Evolutionary conservation across 2,888 invertebrate species (phyloP).

Genomic region (Ametastegia equiseti): DNA sequence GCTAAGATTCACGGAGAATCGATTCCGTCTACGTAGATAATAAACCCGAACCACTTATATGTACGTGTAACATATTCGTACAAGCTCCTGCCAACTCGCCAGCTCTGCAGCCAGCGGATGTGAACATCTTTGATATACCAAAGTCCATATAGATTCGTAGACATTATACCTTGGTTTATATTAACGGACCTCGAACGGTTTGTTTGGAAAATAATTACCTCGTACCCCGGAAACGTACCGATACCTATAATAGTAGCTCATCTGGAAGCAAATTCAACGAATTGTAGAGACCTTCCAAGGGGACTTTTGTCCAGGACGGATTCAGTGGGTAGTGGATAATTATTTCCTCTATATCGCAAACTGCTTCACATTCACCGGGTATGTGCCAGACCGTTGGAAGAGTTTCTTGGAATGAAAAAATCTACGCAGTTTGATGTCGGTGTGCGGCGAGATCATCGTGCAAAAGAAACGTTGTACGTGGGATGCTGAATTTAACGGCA

Average conservation of each 20-base stretch:
- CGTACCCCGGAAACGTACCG: neutral
- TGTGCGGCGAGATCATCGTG: neutral
- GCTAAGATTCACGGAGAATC: neutral
- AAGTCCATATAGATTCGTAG: neutral
- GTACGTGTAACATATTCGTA: neutral
- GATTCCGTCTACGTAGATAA: neutral
- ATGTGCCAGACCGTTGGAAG: neutral
- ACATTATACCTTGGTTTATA: neutral
- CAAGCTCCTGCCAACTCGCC: no score
- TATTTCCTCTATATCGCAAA: neutral
- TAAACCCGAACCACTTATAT: neutral
- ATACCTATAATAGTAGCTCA: neutral
- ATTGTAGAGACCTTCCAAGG: neutral
- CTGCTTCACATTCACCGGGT: neutral
- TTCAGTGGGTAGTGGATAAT: neutral
- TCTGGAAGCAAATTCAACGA: neutral
- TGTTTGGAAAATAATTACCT: neutral
- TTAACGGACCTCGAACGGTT: slow-evolving; percentile 10
- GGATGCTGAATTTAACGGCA: slow-evolving; percentile 32
- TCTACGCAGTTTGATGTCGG: neutral
- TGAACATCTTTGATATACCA: neutral
- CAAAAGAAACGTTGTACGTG: slow-evolving; percentile 25
- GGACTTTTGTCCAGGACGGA: neutral
- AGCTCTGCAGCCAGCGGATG: no score
- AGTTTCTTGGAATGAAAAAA: neutral